Evolutionary conservation across 2,113 vertebrate genomes (phyloP), one percentile per base, ranked within the genome.

Genomic region (Hirundichthys speculiger): DNA sequence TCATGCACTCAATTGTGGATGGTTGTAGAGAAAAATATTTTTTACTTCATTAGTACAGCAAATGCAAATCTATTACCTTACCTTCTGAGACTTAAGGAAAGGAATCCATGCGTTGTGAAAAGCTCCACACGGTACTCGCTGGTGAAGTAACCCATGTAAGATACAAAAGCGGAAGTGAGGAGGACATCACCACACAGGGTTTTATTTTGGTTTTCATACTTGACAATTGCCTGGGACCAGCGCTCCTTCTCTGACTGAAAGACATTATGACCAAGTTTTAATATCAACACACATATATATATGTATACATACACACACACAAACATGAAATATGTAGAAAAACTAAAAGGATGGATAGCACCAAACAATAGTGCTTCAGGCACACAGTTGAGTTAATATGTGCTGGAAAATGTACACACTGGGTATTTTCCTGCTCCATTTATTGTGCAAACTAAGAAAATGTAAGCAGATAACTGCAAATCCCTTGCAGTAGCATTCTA

Each of bases 401-500:
- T 21, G 59, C 22, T 40, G 46, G 19, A 20, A 58, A 40, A 69
- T 51, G 13, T 21, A 24, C 12, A 24, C 14, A 1, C 14, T 21
- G 9, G 27, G 39, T 19, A 63, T 18, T 40, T 40, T 64, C 14
- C 50, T 61, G 61, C 68, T 49, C 16, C 34, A 49, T 74, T 57
- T 75, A 74, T 51, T 66, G 47, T 24, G 21, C 24, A 68, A 61
- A 64, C 67, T 64, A 42, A 75, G 49, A 79, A 51, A 57, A 87
- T 34, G 46, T 59, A 68, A 92, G 90, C 81, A 90, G 74, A 53
- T n/a, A 90, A 88, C 86, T 73, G 84, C 92, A 90, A 89, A 94
- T 94, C 91, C 90, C 88, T 88, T 89, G 92, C 91, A 94, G 92
- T 60, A 90, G 89, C 90, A 93, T 90, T 92, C 87, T 91, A 94